Conservation (phyloP, 2,113 vertebrate genomes). For the Pygathrix nemaeus region DNA sequence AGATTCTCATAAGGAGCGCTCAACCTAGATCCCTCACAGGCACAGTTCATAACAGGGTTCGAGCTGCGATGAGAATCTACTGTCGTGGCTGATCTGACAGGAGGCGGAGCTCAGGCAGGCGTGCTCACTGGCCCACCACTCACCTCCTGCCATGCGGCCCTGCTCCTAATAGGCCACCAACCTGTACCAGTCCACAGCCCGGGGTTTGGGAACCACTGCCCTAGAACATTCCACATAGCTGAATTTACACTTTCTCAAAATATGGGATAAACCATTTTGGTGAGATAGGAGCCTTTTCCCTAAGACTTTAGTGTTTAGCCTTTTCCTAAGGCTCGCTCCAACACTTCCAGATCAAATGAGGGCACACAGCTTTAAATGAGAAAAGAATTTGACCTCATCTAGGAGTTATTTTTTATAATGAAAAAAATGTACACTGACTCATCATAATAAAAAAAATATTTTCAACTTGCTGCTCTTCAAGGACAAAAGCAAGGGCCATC, state of each 20-base stretch:
- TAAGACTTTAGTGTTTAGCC: neutral
- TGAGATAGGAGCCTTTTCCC: neutral
- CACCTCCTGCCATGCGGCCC: too few species aligned
- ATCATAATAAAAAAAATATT: neutral
- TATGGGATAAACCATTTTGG: neutral
- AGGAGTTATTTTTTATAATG: neutral
- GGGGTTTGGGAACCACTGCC: too few species aligned
- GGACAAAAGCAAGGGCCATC: neutral
- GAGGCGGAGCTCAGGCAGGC: too few species aligned
- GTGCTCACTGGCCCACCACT: too few species aligned
- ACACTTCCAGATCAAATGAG: neutral
- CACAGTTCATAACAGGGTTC: too few species aligned
- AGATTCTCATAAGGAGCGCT: too few species aligned
- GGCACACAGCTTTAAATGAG: neutral
- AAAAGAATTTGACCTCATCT: neutral
- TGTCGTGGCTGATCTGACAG: too few species aligned
- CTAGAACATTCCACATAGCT: neutral
- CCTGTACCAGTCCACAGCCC: too few species aligned
- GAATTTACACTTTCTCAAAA: neutral
- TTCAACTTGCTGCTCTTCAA: neutral
- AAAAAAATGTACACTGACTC: neutral
- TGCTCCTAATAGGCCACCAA: too few species aligned
- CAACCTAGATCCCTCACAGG: too few species aligned
- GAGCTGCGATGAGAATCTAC: too few species aligned
- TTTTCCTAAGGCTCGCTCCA: neutral